These are phyloP conservation scores for Austrofundulus limnaeus DNA, from an alignment of 2,113 vertebrate genomes.

Conservation along the genomic window DNA sequence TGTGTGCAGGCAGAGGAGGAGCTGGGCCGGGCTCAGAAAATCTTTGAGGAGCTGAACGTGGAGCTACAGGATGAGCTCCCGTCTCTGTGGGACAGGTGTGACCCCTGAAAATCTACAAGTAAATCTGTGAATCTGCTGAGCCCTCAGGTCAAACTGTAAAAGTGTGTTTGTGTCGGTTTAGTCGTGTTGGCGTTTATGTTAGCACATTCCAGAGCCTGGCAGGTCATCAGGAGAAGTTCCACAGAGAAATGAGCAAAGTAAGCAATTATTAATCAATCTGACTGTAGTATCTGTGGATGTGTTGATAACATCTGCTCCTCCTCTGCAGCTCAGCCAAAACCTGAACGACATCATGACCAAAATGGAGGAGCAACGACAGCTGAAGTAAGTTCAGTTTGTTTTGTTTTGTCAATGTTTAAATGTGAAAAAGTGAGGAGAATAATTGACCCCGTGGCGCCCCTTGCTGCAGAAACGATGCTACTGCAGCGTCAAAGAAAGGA, in stretches of 20 bases:
- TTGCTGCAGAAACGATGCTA: constrained; percentile 69
- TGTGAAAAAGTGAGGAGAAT: too few relatives aligned
- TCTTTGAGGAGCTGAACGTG: constrained; percentile 96
- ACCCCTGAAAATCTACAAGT: not conserved
- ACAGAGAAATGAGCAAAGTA: constrained; percentile 95
- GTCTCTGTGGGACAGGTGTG: constrained; percentile 91
- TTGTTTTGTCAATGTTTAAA: not conserved
- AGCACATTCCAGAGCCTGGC: constrained; percentile 96
- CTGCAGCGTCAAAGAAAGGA: constrained; percentile 48
- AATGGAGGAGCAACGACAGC: constrained; percentile 87
- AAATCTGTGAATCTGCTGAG: too few relatives aligned
- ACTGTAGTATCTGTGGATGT: not conserved
- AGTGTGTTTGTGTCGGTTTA: constrained; percentile 49
- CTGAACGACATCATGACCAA: constrained; percentile 90
- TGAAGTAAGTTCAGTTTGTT: constrained; percentile 64
- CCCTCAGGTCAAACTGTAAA: not conserved
- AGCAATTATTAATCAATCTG: not conserved
- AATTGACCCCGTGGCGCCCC: constrained; percentile 29
- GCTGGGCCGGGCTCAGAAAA: constrained; percentile 93
- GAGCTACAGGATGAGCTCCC: constrained; percentile 97
- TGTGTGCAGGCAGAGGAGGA: constrained; percentile 92
- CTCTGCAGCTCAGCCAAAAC: constrained; percentile 89
- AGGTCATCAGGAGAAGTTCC: constrained; percentile 93
- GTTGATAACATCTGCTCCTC: not conserved
- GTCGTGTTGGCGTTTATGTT: constrained; percentile 96